Conservation (phyloP, 2,888 invertebrate species). For the Drosophila paramelanica region DNA sequence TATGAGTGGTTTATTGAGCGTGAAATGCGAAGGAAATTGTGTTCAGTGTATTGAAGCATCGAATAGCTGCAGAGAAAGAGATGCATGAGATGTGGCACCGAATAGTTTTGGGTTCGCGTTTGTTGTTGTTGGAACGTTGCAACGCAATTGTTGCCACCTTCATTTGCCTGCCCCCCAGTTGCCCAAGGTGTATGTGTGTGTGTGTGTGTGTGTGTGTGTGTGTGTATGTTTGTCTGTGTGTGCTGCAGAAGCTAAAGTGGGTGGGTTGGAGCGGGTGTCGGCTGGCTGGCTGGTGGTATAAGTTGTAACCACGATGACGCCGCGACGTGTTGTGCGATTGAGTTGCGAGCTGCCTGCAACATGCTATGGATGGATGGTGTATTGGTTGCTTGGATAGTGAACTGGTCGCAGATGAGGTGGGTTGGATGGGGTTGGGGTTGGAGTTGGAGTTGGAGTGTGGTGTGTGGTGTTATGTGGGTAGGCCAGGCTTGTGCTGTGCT, state of each 20-base stretch:
- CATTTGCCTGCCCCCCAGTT: slow-evolving; percentile 32
- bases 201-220: background rate
- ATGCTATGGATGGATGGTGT: slow-evolving; percentile 39
- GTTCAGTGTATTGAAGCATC: background rate
- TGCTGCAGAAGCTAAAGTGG: slow-evolving; percentile 2
- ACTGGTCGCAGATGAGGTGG: slow-evolving; percentile 3
- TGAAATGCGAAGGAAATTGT: background rate
- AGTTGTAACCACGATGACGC: slow-evolving; percentile 56
- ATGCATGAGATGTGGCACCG: slow-evolving; percentile 9
- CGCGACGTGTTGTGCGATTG: slow-evolving; percentile 44
- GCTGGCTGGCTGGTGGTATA: slow-evolving; percentile 24
- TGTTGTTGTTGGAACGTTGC: slow-evolving; percentile 19
- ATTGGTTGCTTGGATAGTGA: slow-evolving; percentile 36
- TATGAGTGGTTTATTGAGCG: no score
- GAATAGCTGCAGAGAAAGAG: background rate
- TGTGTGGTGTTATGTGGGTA: slow-evolving; percentile 4
- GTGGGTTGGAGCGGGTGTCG: slow-evolving; percentile 1
- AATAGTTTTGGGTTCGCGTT: slow-evolving; percentile 32
- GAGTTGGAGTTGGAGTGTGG: background rate
- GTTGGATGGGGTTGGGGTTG: background rate
- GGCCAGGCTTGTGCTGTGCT: slow-evolving; percentile 11
- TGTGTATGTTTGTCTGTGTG: background rate
- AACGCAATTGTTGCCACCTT: slow-evolving; percentile 65
- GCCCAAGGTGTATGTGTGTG: slow-evolving; percentile 9
- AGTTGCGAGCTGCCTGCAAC: slow-evolving; percentile 38